A percentile compares a stretch with the other conserved stretches of the same genome.
phyloP scores from a whole-genome alignment of 2,888 invertebrate genomes.

The Eupeodes latifasciatus region DNA sequence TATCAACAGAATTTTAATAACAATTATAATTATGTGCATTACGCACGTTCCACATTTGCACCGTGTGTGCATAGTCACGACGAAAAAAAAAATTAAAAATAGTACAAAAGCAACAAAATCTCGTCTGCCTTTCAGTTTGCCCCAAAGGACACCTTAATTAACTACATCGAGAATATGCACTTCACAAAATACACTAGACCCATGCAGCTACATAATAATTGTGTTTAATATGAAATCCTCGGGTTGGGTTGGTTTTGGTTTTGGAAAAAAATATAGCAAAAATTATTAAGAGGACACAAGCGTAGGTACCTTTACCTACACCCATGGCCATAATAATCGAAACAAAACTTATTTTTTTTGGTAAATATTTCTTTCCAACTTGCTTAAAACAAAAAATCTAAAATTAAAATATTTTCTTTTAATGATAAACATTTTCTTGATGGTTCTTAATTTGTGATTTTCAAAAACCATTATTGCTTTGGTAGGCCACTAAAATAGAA shows the following conservation, averaged over 20 bases:
- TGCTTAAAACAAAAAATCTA: too few species aligned
- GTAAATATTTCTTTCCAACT: too few species aligned
- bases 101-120: constrained; percentile 11
- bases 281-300: constrained; percentile 29
- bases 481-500: too few species aligned
- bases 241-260: not conserved
- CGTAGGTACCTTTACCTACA: not conserved
- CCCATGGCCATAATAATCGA: too few species aligned
- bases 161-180: constrained; percentile 29
- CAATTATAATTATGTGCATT: constrained; percentile 70
- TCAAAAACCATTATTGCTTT: too few species aligned
- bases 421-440: too few species aligned
- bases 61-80: not conserved
- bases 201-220: not conserved
- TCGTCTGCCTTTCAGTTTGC: constrained; percentile 33
- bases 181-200: not conserved
- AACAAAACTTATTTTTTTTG: too few species aligned
- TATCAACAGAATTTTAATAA: constrained; percentile 76
- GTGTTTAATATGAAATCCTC: constrained; percentile 6
- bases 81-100: not conserved
- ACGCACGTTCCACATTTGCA: constrained; percentile 23
- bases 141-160: constrained; percentile 66
- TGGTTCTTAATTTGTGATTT: too few species aligned
- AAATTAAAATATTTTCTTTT: too few species aligned
- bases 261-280: not conserved